phyloP scores from a whole-genome alignment of 2,888 invertebrate genomes.

The Aphidoletes aphidimyza region DNA sequence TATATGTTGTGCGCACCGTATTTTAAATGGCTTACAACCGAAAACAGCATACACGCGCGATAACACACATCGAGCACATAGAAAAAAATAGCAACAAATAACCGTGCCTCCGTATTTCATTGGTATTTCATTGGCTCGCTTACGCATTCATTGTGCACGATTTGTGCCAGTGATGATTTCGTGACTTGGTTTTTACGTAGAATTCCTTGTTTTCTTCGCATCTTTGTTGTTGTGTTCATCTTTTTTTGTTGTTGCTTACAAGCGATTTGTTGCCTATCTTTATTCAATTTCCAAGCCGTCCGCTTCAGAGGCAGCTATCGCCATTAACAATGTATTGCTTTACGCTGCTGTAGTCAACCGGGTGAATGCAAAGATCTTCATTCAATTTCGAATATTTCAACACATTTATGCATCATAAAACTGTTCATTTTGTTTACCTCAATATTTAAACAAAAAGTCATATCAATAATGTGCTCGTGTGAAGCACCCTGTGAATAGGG shows the following conservation, averaged over 20 bases:
- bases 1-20: constrained; percentile 34
- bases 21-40: neutral
- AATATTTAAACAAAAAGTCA: no score
- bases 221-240: neutral
- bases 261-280: neutral
- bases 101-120: constrained; percentile 75
- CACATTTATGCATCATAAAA: neutral
- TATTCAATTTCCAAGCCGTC: neutral
- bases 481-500: constrained; percentile 24
- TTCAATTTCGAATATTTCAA: no score
- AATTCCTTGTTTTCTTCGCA: constrained; percentile 32
- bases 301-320: constrained; percentile 25
- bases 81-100: constrained; percentile 57
- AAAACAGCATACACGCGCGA: neutral
- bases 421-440: neutral
- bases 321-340: neutral
- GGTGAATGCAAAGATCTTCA: neutral
- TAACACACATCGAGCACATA: neutral
- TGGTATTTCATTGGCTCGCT: constrained; percentile 43
- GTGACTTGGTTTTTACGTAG: constrained; percentile 23
- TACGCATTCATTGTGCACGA: constrained; percentile 46
- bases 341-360: neutral
- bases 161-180: constrained; percentile 49
- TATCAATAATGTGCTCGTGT: neutral
- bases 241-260: neutral